Base-by-base conservation (phyloP, 1,140 invertebrate species). In the Teleopsis dalmanni region DNA sequence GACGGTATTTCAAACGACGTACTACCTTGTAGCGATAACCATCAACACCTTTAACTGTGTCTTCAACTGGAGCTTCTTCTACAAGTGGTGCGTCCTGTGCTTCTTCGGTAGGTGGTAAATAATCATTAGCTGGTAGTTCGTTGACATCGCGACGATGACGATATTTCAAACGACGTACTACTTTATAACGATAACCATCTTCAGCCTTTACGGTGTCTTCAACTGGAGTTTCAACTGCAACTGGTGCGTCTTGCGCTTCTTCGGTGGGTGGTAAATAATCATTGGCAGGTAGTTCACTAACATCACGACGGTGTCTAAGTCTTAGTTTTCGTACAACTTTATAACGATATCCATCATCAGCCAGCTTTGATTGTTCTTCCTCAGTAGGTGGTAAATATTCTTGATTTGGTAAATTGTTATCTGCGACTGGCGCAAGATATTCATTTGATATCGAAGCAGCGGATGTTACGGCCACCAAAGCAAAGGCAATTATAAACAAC, bases 101-200 rank as follows among this genome's bases (percentile, higher is more conserved):
- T 8, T 54, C 55, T 29, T 52, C 52, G 0, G 35, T 48, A 0
- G 62, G 59, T 38, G 62, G 60, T 45, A 65, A 47, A 16, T 65
- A 65, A 18, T 65, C 59, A 29, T 9, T 45, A 3, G 58, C 14
- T 3, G 55, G 42, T 9, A 65, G 48, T 53, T 66, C 60, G 40
- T 6, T 54, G 10, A 66, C 64, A 54, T 66, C 63, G 22, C 64
- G 64, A 35, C 64, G 64, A 33, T 59, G 59, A 34, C 64, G 63
- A 4, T 51, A 38, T 45, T 57, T 63, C 3, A 62, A 50, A 31
- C 60, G 60, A 22, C 59, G 59, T 9, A 66, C 63, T 36, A 59
- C 56, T 55, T 66, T 66, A 53, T 66, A 66, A 33, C 63, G 64
- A 47, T 66, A 66, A 23, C 64, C 64, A 59, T 66, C 63, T 48